These are phyloP conservation scores for Prosapia bicincta DNA, from an alignment of 2,888 invertebrate species.

Conservation along the genomic window DNA sequence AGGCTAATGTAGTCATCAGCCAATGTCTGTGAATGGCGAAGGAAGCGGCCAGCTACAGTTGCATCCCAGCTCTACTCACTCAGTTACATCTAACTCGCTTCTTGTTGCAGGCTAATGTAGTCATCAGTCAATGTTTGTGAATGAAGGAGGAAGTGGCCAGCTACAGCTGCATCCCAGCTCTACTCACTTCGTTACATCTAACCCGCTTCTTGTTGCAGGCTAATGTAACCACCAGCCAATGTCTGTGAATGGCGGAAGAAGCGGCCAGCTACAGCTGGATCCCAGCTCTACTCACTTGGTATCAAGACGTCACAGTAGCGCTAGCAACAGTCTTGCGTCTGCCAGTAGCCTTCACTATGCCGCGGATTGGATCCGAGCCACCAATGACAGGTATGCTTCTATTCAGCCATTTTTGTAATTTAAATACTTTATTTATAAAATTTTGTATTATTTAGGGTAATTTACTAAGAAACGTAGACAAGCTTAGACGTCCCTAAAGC, in stretches of 20 bases:
- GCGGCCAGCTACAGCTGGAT: background rate
- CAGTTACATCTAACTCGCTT: background rate
- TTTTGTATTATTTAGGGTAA: too few relatives aligned
- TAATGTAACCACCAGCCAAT: background rate
- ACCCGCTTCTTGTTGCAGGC: background rate
- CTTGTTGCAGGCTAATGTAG: background rate
- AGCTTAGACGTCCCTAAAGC: too few relatives aligned
- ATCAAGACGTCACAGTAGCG: conserved; percentile 24
- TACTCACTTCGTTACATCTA: too few relatives aligned
- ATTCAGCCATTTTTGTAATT: too few relatives aligned
- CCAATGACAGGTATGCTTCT: conserved; percentile 25
- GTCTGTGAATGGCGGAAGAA: background rate
- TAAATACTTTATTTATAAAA: too few relatives aligned
- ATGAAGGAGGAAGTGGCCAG: background rate
- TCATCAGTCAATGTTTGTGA: background rate
- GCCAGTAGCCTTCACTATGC: conserved; percentile 12
- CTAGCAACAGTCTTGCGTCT: conserved; percentile 6
- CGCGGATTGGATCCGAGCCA: conserved; percentile 25
- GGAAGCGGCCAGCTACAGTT: background rate
- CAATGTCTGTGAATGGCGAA: background rate
- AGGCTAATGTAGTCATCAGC: background rate
- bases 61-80: background rate
- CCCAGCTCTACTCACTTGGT: background rate
- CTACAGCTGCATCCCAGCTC: background rate
- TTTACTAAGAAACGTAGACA: too few relatives aligned